phyloP scores from a whole-genome alignment of 2,113 vertebrate species.

The Eptesicus fuscus region DNA sequence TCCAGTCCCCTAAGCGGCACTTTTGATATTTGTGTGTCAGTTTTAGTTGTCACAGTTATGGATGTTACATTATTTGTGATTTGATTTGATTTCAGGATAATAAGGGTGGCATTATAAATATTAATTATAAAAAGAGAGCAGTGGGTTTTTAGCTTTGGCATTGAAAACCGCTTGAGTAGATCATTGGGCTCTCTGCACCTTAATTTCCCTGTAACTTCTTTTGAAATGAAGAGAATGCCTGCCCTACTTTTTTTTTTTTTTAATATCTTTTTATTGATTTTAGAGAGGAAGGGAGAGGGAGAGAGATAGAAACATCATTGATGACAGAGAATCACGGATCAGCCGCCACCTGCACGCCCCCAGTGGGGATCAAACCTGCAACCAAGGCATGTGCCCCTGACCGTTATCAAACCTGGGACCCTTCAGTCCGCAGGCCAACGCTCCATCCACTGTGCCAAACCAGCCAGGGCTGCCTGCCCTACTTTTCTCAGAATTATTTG shows the following conservation, averaged over 20 bases:
- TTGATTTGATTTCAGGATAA: conserved; percentile 29
- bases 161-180: not conserved
- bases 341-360: too few relatives aligned
- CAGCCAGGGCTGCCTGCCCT: too few relatives aligned
- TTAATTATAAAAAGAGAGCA: not conserved
- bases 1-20: not conserved
- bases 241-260: not conserved
- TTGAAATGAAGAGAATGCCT: not conserved
- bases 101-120: not conserved
- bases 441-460: too few relatives aligned
- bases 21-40: not conserved
- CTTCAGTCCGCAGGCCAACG: too few relatives aligned
- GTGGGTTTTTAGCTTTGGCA: not conserved
- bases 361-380: too few relatives aligned
- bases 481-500: not conserved
- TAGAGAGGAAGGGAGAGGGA: too few relatives aligned
- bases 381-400: too few relatives aligned
- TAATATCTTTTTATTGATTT: too few relatives aligned
- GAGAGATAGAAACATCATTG: too few relatives aligned
- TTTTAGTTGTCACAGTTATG: not conserved
- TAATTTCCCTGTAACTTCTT: not conserved
- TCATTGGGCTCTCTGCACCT: not conserved
- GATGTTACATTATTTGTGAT: not conserved
- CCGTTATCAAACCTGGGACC: too few relatives aligned
- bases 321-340: too few relatives aligned